Evolutionary conservation across 2,113 vertebrate species (phyloP).

Genomic region (Hippocampus abdominalis): DNA sequence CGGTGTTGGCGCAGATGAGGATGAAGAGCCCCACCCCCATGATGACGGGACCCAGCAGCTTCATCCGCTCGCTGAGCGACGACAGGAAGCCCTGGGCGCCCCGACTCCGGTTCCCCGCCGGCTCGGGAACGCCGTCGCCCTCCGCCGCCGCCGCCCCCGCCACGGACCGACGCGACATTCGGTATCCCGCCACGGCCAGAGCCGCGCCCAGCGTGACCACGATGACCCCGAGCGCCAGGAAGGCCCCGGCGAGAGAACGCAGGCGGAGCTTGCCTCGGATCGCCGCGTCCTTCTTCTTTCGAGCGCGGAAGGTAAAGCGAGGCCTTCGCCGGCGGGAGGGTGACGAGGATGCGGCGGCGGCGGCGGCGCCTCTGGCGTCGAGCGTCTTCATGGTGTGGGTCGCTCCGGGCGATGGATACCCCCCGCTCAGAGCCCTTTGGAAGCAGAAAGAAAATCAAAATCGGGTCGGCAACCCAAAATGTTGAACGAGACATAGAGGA

Average conservation of each 20-base stretch:
- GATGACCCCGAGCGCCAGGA: slow-evolving; percentile 82
- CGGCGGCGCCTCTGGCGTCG: slow-evolving; percentile 21
- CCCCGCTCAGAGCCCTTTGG: slow-evolving; percentile 40
- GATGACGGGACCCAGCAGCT: slow-evolving; percentile 89
- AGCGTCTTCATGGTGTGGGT: slow-evolving; percentile 60
- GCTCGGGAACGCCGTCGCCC: background rate
- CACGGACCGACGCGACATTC: slow-evolving; percentile 35
- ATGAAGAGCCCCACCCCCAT: slow-evolving; percentile 97
- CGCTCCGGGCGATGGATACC: slow-evolving; percentile 21
- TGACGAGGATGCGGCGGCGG: slow-evolving; percentile 19
- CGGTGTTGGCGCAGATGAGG: slow-evolving; percentile 96
- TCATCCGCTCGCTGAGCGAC: slow-evolving; percentile 76
- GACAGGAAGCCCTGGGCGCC: slow-evolving; percentile 67
- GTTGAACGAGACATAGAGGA: too few species aligned
- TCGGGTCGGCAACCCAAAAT: too few species aligned
- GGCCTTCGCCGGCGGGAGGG: slow-evolving; percentile 42
- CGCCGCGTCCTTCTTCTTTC: slow-evolving; percentile 55
- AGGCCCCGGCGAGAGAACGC: slow-evolving; percentile 85
- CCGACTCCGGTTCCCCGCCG: slow-evolving; percentile 46
- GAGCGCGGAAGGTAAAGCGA: slow-evolving; percentile 55
- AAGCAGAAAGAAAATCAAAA: slow-evolving; percentile 5
- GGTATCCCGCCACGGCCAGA: slow-evolving; percentile 86
- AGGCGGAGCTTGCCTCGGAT: slow-evolving; percentile 85
- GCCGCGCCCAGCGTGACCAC: slow-evolving; percentile 87
- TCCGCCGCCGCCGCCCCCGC: slow-evolving; percentile 35